Base-by-base conservation (phyloP, 2,113 vertebrate genomes). In the Amia ocellicauda region DNA sequence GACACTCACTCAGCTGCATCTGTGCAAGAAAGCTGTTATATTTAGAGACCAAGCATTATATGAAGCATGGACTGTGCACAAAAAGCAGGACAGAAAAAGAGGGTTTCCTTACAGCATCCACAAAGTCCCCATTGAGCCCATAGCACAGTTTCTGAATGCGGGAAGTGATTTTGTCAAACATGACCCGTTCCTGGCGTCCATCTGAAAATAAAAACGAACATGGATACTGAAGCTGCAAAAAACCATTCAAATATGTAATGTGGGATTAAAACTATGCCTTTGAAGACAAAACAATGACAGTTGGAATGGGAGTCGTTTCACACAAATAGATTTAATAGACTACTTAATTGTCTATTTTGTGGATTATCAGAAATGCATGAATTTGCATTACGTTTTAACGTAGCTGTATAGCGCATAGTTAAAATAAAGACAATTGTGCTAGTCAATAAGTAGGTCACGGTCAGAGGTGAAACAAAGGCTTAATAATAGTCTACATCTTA, bases 101-200 rank as follows among this genome's bases (percentile, higher is more conserved):
- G n/a, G n/a, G n/a, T n/a, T 36, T 10, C 92, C 94, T 94, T 80
- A 98, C 96, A 0, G 96, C 93, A 55, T 99, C 96, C 8, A 99
- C 94, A 56, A 98, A 98, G 66, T 98, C 96, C 4, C 80, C 66
- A 3, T 96, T 99, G 78, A 99, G 95, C 53, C 96, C 94, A 1
- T 97, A 98, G 78, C 95, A 98, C 28, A 99, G 91, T 73, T 98
- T 99, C 89, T 99, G 96, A 72, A 99, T 95, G 29, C 96, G 90
- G 2, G 92, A 97, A 0, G 96, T 99, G 75, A 99, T 99, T 80
- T 99, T 99, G 81, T 98, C 96, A 20, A 99, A 99, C 91, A 93
- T 95, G 66, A 99, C 92, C 1, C 86, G 88, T 78, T 99, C 96
- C 8, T 93, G 90, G 60, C 88, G 93, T 19, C 96, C 95, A 84